These are phyloP conservation scores for Saguinus oedipus DNA, from an alignment of 2,797 vertebrate genomes.

Conservation along the genomic window DNA sequence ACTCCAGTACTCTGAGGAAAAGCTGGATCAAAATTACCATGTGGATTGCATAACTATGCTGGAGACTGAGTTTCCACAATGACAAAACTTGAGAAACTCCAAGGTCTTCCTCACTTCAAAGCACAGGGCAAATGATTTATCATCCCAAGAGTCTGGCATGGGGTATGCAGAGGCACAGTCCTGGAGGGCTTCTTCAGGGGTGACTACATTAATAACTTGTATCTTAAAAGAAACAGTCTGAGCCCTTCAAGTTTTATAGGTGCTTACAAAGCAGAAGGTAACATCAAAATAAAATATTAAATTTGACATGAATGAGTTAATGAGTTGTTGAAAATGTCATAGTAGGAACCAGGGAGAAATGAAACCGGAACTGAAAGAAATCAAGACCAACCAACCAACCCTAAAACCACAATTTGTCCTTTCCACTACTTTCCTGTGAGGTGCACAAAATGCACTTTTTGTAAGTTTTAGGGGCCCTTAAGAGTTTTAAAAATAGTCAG, in stretches of 20 bases:
- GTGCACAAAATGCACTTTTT: background rate
- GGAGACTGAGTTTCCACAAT: background rate
- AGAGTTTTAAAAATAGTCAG: background rate
- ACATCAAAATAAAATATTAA: slow-evolving; percentile 6
- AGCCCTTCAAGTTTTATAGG: slow-evolving; percentile 18
- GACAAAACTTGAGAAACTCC: background rate
- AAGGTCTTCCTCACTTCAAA: background rate
- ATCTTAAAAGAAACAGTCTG: slow-evolving; percentile 13
- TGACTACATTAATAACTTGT: background rate
- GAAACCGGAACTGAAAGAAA: background rate
- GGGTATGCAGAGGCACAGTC: background rate
- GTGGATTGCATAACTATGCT: background rate
- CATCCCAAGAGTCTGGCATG: background rate
- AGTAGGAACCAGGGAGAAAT: background rate
- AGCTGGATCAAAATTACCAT: background rate
- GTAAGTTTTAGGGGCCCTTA: background rate
- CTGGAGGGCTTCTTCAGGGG: background rate
- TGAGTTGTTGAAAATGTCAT: background rate
- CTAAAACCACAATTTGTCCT: background rate
- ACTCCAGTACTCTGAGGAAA: background rate
- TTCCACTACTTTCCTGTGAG: background rate
- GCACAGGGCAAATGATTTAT: background rate
- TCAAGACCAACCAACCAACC: background rate
- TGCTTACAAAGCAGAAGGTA: slow-evolving; percentile 28
- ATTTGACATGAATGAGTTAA: background rate